Conservation (phyloP, 2,888 invertebrate genomes). For the Agrilus biguttatus region DNA sequence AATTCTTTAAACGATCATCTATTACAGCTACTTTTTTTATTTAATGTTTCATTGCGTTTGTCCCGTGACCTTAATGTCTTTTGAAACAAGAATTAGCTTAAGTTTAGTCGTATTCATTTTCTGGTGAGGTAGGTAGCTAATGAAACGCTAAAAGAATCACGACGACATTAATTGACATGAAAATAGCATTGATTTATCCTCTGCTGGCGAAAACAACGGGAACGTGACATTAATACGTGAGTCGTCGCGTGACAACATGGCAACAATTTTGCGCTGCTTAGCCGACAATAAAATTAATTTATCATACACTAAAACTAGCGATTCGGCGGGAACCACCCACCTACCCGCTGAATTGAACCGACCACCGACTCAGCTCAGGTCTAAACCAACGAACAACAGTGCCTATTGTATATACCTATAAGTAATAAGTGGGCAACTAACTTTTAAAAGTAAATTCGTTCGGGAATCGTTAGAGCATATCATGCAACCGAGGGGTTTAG, state of each 20-base stretch:
- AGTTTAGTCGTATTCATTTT: too few species aligned
- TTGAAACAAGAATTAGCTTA: not conserved
- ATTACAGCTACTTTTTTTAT: too few species aligned
- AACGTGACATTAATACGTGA: constrained; percentile 25
- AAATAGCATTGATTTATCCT: not conserved
- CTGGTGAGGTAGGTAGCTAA: not conserved
- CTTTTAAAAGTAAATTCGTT: constrained; percentile 14
- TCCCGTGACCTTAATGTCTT: too few species aligned
- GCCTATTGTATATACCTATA: not conserved
- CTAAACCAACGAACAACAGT: too few species aligned
- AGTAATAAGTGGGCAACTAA: constrained; percentile 2
- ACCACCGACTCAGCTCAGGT: not conserved
- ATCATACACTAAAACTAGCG: constrained; percentile 23
- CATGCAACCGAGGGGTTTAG: constrained; percentile 26
- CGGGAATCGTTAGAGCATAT: constrained; percentile 17
- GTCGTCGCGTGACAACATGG: constrained; percentile 31
- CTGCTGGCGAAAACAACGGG: constrained; percentile 1
- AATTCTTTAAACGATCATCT: too few species aligned
- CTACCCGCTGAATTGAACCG: too few species aligned
- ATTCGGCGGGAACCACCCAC: constrained; percentile 1
- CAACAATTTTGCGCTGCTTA: constrained; percentile 34
- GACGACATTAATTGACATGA: not conserved
- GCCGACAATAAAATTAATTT: constrained; percentile 36
- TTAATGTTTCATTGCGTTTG: too few species aligned
- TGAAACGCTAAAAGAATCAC: not conserved